Evolutionary conservation across 1,140 invertebrate species (phyloP).

Genomic region (Brachionus asplanchnoidis): DNA sequence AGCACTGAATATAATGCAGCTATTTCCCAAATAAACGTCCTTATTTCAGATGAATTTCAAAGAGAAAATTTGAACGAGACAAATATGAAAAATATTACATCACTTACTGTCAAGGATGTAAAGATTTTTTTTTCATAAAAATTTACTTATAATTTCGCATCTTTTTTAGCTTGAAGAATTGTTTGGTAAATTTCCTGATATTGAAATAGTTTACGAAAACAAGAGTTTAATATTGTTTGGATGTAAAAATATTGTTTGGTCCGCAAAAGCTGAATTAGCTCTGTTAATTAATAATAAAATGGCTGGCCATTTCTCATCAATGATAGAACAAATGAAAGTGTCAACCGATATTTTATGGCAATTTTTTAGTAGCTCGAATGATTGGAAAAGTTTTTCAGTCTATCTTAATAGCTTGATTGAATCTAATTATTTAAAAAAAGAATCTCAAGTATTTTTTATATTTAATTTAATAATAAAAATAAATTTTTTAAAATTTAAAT

Average conservation of each 20-base stretch:
- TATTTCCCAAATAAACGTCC: neutral
- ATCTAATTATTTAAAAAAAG: neutral
- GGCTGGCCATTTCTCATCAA: neutral
- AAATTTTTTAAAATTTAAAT: neutral
- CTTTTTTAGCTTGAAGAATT: neutral
- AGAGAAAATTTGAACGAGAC: neutral
- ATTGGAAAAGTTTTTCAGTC: slow-evolving; percentile 3
- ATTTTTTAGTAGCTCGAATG: neutral
- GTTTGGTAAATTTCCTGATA: neutral
- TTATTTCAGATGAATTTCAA: neutral
- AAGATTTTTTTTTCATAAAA: neutral
- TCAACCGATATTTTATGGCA: slow-evolving; percentile 21
- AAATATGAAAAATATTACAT: neutral
- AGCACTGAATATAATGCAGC: neutral
- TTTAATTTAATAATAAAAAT: neutral
- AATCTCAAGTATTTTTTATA: neutral
- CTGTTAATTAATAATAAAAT: neutral
- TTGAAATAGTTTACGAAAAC: neutral
- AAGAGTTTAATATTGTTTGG: neutral
- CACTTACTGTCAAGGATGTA: neutral
- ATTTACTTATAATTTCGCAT: neutral
- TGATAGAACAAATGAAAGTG: neutral
- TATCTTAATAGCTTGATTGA: slow-evolving; percentile 25
- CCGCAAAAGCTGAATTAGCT: neutral
- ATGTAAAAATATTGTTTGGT: neutral